Conservation (phyloP, 2,797 vertebrate species). For the Coendou prehensilis region DNA sequence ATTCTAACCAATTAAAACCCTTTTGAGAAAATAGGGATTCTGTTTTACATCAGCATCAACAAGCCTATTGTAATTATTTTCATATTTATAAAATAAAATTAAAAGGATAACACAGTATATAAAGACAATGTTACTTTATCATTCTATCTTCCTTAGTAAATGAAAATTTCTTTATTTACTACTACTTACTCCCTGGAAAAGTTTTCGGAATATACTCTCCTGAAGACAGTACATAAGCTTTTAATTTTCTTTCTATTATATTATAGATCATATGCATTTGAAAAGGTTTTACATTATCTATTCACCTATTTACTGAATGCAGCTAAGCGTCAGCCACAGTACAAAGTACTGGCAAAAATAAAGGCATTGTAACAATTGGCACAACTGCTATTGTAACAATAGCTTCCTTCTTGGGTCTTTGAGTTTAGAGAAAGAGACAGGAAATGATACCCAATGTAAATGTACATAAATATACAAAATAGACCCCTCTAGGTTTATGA, state of each 20-base stretch:
- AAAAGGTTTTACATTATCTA: background rate
- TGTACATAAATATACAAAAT: background rate
- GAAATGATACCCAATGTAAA: background rate
- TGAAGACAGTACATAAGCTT: background rate
- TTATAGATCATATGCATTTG: background rate
- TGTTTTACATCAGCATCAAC: background rate
- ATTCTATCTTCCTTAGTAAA: background rate
- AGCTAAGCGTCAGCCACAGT: background rate
- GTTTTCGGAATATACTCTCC: background rate
- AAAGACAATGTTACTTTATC: background rate
- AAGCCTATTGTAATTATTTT: constrained; percentile 2
- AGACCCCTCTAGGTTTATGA: no score
- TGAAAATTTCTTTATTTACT: background rate
- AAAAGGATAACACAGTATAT: background rate
- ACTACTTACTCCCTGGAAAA: background rate
- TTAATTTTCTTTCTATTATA: background rate
- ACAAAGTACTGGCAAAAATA: background rate
- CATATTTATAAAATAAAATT: background rate
- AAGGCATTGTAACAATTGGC: background rate
- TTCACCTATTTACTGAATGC: background rate
- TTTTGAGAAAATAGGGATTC: background rate
- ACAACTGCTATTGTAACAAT: background rate
- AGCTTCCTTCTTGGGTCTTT: background rate
- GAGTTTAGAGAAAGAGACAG: background rate
- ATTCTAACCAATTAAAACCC: background rate